A percentile compares a stretch with the other conserved stretches of the same genome.
phyloP scores from a whole-genome alignment of 2,797 vertebrate genomes.

The Crossoptilon crossoptilon region DNA sequence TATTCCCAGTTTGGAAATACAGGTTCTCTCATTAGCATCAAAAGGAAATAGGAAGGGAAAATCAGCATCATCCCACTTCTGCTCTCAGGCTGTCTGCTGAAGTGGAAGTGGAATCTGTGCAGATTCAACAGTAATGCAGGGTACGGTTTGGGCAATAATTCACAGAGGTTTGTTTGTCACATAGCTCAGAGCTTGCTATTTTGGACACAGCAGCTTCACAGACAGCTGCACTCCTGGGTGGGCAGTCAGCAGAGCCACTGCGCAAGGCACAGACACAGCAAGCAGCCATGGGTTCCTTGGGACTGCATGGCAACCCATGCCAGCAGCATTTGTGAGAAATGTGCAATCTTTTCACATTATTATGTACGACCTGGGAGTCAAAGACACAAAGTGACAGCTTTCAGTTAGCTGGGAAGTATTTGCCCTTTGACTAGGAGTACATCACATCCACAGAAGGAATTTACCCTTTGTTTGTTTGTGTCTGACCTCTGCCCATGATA shows the following conservation, averaged over 20 bases:
- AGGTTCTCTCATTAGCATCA: neutral
- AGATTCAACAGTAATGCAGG: neutral
- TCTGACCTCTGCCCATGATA: neutral
- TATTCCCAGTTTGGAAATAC: neutral
- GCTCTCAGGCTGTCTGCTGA: neutral
- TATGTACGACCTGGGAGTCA: fast-evolving
- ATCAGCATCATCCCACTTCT: neutral
- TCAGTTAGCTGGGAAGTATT: neutral
- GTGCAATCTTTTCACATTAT: neutral
- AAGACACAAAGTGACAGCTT: neutral
- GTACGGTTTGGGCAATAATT: neutral
- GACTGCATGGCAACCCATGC: neutral
- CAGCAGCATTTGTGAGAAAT: neutral
- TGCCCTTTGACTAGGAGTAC: neutral
- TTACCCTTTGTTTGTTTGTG: neutral
- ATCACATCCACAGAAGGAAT: neutral
- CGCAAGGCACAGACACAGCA: neutral
- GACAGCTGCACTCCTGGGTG: neutral
- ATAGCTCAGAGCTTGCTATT: neutral
- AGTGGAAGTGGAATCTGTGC: neutral
- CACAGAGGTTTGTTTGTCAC: neutral
- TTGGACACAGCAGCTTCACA: neutral
- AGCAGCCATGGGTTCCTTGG: too few relatives aligned
- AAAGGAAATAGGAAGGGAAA: neutral
- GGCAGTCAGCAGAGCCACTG: fast-evolving